phyloP scores from a whole-genome alignment of 2,888 invertebrate species.

The Mellilla xanthometata region DNA sequence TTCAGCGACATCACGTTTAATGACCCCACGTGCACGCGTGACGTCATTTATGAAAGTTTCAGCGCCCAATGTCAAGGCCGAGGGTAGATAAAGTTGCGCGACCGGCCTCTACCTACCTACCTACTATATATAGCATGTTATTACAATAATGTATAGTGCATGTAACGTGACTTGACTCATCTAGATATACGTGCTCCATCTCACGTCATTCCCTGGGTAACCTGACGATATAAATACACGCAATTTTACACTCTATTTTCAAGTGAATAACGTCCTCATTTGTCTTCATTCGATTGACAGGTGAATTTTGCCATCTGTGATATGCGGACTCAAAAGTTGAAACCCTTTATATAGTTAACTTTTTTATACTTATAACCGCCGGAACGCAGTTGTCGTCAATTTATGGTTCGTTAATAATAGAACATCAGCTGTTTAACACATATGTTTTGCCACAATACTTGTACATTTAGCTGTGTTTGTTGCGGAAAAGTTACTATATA shows the following conservation, averaged over 20 bases:
- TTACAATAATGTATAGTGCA: conserved; percentile 1
- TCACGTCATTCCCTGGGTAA: conserved; percentile 19
- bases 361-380: conserved; percentile 6
- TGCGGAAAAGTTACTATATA: no score
- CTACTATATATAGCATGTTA: no score
- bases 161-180: conserved; percentile 26
- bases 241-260: conserved; percentile 15
- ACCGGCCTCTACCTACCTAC: neutral
- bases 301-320: conserved; percentile 25
- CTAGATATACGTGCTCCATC: conserved; percentile 23
- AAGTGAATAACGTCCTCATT: neutral
- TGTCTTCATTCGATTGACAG: neutral
- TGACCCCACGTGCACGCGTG: conserved; percentile 9
- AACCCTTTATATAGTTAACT: conserved; percentile 23
- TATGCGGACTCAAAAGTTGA: conserved; percentile 14
- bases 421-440: conserved; percentile 27
- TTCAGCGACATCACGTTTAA: conserved; percentile 6
- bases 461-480: neutral
- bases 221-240: conserved; percentile 3
- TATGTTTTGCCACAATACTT: conserved; percentile 10
- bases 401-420: conserved; percentile 13
- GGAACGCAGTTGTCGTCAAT: conserved; percentile 16
- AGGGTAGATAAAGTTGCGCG: conserved; percentile 9
- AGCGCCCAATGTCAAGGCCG: conserved; percentile 15
- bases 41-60: conserved; percentile 18